Evolutionary conservation across 2,888 invertebrate species (phyloP), one percentile per base, ranked within the genome.

Genomic region (Sipunculus nudus): DNA sequence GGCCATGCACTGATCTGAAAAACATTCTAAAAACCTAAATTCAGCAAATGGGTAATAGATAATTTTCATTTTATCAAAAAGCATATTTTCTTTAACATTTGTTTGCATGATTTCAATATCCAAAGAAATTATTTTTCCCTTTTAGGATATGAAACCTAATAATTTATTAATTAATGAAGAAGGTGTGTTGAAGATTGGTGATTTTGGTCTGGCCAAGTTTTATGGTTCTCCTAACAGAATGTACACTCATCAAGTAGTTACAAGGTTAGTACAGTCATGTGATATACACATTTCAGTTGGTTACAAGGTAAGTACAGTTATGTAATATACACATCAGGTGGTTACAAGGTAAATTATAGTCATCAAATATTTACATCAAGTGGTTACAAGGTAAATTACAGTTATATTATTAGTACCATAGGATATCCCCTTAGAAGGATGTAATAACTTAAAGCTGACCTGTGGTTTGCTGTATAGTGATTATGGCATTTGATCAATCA

Each of bases 221-320:
- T 99, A 91, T 86, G 99, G 98, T 1, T 97, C 98, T 0, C 99
- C 99, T 2, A 94, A 92, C 77, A 88, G 98, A 77, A 88, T 94
- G 26, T 96, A 97, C 81, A 98, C 99, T 2, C 96, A 98, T 88
- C 97, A 98, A 86, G 97, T 97, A 46, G 96, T 97, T 0, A 97
- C 97, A 1, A 89, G 94, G 88, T 91, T 21, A 21, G 49, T 52
- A 38, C 29, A 26, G 29, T 3, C 47, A n/a, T 8, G n/a, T n/a
- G n/a, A 88, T 94, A 26, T 96, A 97, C 81, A 98, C 99, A 2
- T 96, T 98, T 88, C 97, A 98, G 86, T 97, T 97, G 46, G 96
- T 97, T 0, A 97, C 97, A 1, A 89, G 94, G 88, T 91, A 25
- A 21, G 49, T 52, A 38, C 29, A 26, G 29, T 3, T 29, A n/a